Evolutionary conservation across 2,797 vertebrate species (phyloP).

Genomic region (Poecilia velifera): DNA sequence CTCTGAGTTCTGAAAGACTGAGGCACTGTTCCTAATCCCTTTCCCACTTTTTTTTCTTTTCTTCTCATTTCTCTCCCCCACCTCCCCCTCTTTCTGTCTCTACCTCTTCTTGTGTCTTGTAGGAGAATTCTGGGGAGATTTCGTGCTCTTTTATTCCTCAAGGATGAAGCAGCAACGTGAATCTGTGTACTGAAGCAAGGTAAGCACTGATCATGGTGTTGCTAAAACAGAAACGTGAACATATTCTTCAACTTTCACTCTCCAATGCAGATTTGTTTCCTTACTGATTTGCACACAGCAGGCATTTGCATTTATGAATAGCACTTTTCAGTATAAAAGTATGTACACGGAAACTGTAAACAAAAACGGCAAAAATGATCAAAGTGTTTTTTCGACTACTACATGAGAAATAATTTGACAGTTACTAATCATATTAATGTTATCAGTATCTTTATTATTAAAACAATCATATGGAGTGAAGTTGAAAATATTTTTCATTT

Average conservation of each 20-base stretch:
- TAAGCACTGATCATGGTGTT: slow-evolving; percentile 42
- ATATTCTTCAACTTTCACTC: neutral
- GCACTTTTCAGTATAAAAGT: slow-evolving; percentile 4
- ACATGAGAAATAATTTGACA: neutral
- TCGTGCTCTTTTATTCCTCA: slow-evolving; percentile 76
- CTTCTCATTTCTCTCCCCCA: slow-evolving; percentile 14
- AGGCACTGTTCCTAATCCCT: slow-evolving; percentile 63
- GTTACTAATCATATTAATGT: neutral
- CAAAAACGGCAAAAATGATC: neutral
- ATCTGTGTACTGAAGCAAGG: slow-evolving; percentile 68
- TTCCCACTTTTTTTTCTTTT: slow-evolving; percentile 32
- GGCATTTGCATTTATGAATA: slow-evolving; percentile 11
- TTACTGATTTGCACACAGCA: slow-evolving; percentile 6
- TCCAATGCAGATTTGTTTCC: slow-evolving; percentile 23
- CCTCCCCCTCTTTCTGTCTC: slow-evolving; percentile 13
- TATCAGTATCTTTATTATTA: neutral
- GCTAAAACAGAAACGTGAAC: slow-evolving; percentile 30
- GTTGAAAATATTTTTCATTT: neutral
- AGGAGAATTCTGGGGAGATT: slow-evolving; percentile 82
- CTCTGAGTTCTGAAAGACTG: slow-evolving; percentile 50
- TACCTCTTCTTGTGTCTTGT: slow-evolving; percentile 47
- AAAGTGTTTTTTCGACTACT: neutral
- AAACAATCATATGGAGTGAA: neutral
- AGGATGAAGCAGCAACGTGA: slow-evolving; percentile 73
- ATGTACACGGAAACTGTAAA: neutral